These are phyloP conservation scores for Paracentrotus lividus DNA, from an alignment of 53 echinoderm and acorn worm genomes.

Conservation along the genomic window DNA sequence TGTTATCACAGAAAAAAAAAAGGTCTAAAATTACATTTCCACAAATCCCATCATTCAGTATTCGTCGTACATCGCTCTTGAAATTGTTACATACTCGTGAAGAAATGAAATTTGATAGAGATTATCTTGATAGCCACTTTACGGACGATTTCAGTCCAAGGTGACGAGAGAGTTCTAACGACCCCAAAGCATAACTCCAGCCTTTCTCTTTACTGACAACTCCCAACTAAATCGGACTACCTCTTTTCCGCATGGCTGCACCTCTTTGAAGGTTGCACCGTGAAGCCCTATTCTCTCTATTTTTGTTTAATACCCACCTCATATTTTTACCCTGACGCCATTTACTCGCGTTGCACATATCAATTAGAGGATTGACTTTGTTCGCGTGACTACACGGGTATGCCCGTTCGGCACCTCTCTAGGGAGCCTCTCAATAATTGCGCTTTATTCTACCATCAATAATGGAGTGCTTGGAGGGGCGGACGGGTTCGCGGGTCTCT, in stretches of 20 bases:
- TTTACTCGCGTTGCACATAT: conserved; percentile 38
- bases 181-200: conserved; percentile 21
- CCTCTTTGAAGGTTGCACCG: conserved; percentile 14
- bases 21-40: conserved; percentile 1
- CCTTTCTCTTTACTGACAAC: conserved; percentile 6
- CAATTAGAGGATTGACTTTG: conserved; percentile 48
- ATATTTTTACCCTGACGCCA: conserved; percentile 50
- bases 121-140: conserved; percentile 40
- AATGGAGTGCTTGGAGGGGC: not conserved
- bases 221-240: not conserved
- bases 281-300: not conserved
- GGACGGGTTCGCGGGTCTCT: not conserved
- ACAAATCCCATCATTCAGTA: not conserved
- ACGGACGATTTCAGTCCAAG: conserved; percentile 6
- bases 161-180: conserved; percentile 42
- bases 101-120: conserved; percentile 15
- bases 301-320: no score
- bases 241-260: conserved; percentile 56
- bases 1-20: conserved; percentile 4
- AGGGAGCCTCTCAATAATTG: conserved; percentile 53
- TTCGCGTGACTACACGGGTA: conserved; percentile 10
- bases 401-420: not conserved
- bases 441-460: conserved; percentile 63
- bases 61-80: not conserved
- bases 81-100: not conserved